Evolutionary conservation across 1,140 invertebrate genomes (phyloP).

Genomic region (Zeugodacus cucurbitae): DNA sequence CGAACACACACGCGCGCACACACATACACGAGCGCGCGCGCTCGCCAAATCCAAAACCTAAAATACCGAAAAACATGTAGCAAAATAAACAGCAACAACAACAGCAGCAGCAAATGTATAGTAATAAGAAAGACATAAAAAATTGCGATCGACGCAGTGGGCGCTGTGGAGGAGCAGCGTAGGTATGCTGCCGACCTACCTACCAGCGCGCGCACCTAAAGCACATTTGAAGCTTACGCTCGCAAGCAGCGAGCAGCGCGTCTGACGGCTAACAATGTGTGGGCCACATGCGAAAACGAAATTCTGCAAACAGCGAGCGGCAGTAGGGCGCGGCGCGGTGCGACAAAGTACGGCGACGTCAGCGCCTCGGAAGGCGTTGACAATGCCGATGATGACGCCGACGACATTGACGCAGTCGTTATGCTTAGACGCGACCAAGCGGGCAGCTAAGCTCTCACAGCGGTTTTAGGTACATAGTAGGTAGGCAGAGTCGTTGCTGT

Average conservation of each 20-base stretch:
- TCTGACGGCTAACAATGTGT: background rate
- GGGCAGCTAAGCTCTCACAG: background rate
- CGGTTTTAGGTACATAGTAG: background rate
- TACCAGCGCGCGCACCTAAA: background rate
- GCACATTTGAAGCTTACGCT: background rate
- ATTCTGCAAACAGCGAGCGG: constrained; percentile 11
- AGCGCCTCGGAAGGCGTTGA: background rate
- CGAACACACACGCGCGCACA: constrained; percentile 30
- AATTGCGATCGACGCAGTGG: constrained; percentile 9
- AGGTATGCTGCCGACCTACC: background rate
- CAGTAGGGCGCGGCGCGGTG: background rate
- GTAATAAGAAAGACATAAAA: constrained; percentile 20
- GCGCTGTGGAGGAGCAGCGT: constrained; percentile 20
- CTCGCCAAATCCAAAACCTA: constrained; percentile 28
- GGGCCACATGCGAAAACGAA: constrained; percentile 2
- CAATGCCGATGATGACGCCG: background rate
- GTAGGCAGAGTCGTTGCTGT: background rate
- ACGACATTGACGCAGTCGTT: background rate
- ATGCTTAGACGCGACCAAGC: background rate
- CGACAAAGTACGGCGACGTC: background rate
- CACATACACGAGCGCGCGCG: background rate
- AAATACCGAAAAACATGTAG: constrained; percentile 6
- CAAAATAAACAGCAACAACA: background rate
- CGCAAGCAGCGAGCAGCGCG: background rate
- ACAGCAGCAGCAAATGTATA: background rate